These are phyloP conservation scores for Propithecus coquereli DNA, from an alignment of 2,113 vertebrate genomes.

Conservation along the genomic window DNA sequence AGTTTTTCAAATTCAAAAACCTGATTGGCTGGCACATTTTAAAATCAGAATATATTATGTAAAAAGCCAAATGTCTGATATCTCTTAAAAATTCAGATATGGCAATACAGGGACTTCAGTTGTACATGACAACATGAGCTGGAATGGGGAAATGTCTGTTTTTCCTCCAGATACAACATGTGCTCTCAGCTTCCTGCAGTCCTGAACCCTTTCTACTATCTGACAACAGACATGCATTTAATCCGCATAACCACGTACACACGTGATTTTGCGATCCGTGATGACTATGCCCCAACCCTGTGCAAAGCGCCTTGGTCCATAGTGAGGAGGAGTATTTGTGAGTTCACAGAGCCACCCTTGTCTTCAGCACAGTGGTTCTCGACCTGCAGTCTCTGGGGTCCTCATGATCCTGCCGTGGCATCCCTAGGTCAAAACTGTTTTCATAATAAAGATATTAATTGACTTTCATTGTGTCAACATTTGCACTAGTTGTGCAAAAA, in stretches of 20 bases:
- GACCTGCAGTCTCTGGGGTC: not conserved
- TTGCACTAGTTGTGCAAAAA: not conserved
- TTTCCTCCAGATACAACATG: no score
- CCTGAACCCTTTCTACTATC: not conserved
- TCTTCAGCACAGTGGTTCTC: not conserved
- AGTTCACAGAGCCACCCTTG: not conserved
- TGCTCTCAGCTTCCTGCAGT: not conserved
- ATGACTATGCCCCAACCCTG: not conserved
- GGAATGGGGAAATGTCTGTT: not conserved
- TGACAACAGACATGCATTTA: not conserved
- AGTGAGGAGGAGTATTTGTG: not conserved
- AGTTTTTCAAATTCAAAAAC: not conserved
- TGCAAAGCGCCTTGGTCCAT: not conserved
- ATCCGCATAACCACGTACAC: not conserved
- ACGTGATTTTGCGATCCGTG: not conserved
- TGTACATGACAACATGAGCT: not conserved
- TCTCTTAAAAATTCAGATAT: not conserved
- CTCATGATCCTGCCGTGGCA: not conserved
- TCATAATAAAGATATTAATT: not conserved
- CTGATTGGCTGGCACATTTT: not conserved
- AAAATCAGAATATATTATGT: not conserved
- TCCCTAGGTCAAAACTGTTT: not conserved
- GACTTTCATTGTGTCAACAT: not conserved
- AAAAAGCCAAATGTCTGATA: not conserved
- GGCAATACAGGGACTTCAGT: not conserved